Evolutionary conservation across 1,140 invertebrate species (phyloP), one percentile per base, ranked within the genome.

Genomic region (Andricus grossulariae): DNA sequence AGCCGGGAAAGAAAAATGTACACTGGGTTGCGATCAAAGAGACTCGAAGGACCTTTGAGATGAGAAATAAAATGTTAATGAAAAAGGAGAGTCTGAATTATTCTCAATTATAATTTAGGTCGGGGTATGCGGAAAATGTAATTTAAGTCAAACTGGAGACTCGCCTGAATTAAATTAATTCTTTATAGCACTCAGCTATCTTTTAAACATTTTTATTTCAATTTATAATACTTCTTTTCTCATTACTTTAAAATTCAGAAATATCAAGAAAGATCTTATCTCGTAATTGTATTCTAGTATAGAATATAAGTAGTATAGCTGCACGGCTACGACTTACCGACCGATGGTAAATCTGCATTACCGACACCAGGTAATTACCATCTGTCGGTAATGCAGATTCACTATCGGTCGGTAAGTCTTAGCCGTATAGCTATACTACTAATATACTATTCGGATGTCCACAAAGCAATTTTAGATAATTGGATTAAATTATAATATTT

Each of bases 41-140:
- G 60, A 66, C 60, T 66, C 21, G 25, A 32, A 32, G 13, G 25
- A 32, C 57, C 60, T 66, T 66, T 66, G 60, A 66, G 60, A 66
- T 66, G 39, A 66, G 60, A 66, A 66, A 66, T 66, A 66, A 66
- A 66, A 66, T 66, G 25, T 66, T 66, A 66, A 66, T 66, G 60
- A 66, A 66, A 66, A 45, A 66, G 57, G 60, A 66, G 60, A 66
- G 32, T 66, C 32, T 66, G 60, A 45, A 66, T 66, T 66, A 66
- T 66, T 66, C 60, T 66, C 25, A 32, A 66, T 66, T 66, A 66
- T 66, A 66, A 66, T 66, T 66, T 39, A 66, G 32, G 60, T 66
- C 60, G 60, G 32, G 13, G 12, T 32, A 66, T 66, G 60, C 60
- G 32, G 60, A 66, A 66, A 66, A 66, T 66, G 13, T 66, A 66